Evolutionary conservation across 2,888 invertebrate genomes (phyloP).

Genomic region (Phyto melanocephala): DNA sequence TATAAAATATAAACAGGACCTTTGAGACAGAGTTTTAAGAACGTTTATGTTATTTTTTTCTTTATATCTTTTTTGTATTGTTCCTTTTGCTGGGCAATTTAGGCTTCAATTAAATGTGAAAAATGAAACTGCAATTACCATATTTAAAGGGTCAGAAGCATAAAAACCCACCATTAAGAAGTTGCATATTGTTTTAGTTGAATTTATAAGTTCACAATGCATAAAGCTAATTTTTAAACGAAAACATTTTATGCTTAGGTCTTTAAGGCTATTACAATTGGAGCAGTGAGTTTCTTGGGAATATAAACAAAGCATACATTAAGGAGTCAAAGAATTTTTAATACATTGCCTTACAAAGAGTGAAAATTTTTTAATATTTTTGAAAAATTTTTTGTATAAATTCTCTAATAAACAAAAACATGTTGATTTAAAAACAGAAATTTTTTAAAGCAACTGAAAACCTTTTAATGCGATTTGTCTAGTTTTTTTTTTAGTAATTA

Average conservation of each 20-base stretch:
- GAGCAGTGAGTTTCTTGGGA: not conserved
- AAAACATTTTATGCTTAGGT: not conserved
- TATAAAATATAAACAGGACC: slow-evolving; percentile 5
- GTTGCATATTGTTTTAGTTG: not conserved
- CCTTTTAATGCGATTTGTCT: too few species aligned
- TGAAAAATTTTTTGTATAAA: too few species aligned
- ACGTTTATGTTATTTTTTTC: too few species aligned
- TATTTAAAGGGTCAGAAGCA: too few species aligned
- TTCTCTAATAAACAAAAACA: too few species aligned
- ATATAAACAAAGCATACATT: not conserved
- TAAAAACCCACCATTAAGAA: not conserved
- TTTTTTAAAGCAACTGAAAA: too few species aligned
- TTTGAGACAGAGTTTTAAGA: too few species aligned
- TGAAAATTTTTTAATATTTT: too few species aligned
- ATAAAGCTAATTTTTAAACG: not conserved
- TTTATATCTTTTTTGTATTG: not conserved
- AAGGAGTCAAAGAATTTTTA: not conserved
- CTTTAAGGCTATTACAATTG: too few species aligned
- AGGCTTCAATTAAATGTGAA: slow-evolving; percentile 17
- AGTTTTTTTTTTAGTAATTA: too few species aligned
- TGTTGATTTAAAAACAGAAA: too few species aligned
- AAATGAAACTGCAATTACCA: slow-evolving; percentile 20
- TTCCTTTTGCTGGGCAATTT: slow-evolving; percentile 11
- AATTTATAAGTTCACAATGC: not conserved
- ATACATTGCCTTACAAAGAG: not conserved